Evolutionary conservation across 2,797 vertebrate species (phyloP).

Genomic region (Acanthiza pusilla): DNA sequence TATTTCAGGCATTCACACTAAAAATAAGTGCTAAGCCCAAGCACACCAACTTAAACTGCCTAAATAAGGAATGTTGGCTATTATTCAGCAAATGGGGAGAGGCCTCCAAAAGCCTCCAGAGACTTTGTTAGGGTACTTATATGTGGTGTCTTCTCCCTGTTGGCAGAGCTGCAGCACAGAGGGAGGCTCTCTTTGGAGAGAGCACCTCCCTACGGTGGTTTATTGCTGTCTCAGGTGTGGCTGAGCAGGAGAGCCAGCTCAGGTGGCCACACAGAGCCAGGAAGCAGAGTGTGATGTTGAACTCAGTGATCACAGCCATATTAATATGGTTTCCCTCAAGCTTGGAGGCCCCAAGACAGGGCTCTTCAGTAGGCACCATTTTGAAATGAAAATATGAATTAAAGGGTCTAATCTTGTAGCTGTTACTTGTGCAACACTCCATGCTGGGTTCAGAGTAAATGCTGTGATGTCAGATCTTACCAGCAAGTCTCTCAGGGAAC

Average conservation of each 20-base stretch:
- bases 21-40: neutral
- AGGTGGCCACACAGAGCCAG: neutral
- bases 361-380: neutral
- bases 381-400: neutral
- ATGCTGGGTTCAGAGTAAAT: neutral
- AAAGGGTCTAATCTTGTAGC: neutral
- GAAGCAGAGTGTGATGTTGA: neutral
- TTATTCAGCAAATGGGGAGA: neutral
- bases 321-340: neutral
- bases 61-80: neutral
- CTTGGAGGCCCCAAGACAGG: neutral
- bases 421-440: neutral
- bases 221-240: neutral
- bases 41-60: neutral
- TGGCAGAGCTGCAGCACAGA: neutral
- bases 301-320: neutral
- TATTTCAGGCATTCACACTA: neutral
- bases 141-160: neutral
- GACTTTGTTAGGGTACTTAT: neutral
- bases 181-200: neutral
- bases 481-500: neutral
- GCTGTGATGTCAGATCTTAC: neutral
- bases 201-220: neutral
- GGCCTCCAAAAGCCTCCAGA: neutral
- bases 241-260: neutral